Conservation (phyloP, 2,797 vertebrate species). For the Petrocephalus sullivani region DNA sequence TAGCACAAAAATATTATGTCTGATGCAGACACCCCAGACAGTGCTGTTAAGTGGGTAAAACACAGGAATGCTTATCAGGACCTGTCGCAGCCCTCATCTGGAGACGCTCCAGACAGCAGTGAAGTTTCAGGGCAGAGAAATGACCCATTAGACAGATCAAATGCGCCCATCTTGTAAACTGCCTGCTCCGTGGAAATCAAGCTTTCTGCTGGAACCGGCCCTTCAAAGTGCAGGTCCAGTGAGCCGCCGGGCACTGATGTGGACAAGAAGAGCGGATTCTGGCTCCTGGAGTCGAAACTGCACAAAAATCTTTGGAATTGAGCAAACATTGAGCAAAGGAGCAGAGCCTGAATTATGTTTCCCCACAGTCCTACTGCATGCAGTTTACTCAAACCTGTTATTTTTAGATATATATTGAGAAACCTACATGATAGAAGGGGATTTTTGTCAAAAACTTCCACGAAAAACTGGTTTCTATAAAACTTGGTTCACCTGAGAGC, state of each 20-base stretch:
- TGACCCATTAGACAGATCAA: constrained; percentile 36
- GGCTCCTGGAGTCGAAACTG: neutral
- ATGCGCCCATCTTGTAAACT: neutral
- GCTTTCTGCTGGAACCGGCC: neutral
- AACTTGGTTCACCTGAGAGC: neutral
- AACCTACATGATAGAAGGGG: neutral
- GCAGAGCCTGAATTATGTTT: neutral
- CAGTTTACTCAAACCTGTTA: neutral
- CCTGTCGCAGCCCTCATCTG: constrained; percentile 29
- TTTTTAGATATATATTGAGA: neutral
- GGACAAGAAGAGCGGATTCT: neutral
- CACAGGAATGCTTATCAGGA: constrained; percentile 18
- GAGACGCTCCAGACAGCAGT: constrained; percentile 30
- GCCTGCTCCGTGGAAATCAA: constrained; percentile 39
- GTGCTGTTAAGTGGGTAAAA: constrained; percentile 42
- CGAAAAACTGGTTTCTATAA: neutral
- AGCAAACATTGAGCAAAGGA: neutral
- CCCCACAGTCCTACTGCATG: neutral
- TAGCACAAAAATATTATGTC: neutral
- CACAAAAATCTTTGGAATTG: neutral
- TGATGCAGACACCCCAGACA: constrained; percentile 11
- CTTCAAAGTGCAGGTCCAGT: neutral
- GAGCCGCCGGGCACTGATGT: neutral
- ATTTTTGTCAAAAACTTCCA: neutral
- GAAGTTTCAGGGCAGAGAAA: constrained; percentile 45